Evolutionary conservation across 2,888 invertebrate genomes (phyloP).

Genomic region (Aphidius colemani): DNA sequence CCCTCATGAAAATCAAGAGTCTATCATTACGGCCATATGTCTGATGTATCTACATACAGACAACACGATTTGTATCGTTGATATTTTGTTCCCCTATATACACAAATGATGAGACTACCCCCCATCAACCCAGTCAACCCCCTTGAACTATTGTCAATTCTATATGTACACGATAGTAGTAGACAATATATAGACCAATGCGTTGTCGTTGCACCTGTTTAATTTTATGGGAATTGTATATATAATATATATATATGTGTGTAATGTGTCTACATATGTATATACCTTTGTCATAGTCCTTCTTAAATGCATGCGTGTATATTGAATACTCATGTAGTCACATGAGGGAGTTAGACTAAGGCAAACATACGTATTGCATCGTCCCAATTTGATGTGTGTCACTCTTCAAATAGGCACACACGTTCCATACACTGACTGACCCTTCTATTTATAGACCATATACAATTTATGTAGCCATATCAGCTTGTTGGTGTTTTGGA

Average conservation of each 20-base stretch:
- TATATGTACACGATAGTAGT: not conserved
- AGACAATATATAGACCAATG: not conserved
- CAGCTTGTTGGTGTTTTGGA: too few relatives aligned
- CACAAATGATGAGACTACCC: slow-evolving; percentile 4
- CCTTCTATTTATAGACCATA: slow-evolving; percentile 20
- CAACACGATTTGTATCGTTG: slow-evolving; percentile 51
- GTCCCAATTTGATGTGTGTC: slow-evolving; percentile 44
- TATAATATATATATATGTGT: not conserved
- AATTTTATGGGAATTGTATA: slow-evolving; percentile 20
- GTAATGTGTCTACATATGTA: slow-evolving; percentile 16
- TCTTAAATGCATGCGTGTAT: slow-evolving; percentile 13
- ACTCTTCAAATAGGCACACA: slow-evolving; percentile 47
- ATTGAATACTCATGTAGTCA: slow-evolving; percentile 14
- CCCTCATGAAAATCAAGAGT: slow-evolving; percentile 58
- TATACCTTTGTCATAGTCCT: slow-evolving; percentile 28
- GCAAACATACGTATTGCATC: slow-evolving; percentile 24
- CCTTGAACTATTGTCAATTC: not conserved
- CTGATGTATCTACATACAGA: slow-evolving; percentile 31
- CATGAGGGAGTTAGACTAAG: slow-evolving; percentile 15
- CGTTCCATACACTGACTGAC: slow-evolving; percentile 20
- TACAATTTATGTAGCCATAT: too few relatives aligned
- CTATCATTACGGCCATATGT: slow-evolving; percentile 59
- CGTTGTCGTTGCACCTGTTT: not conserved
- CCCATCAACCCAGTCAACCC: not conserved
- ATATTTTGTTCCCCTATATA: slow-evolving; percentile 22